Base-by-base conservation (phyloP, 2,888 invertebrate species). In the Diachrysia chrysitis region DNA sequence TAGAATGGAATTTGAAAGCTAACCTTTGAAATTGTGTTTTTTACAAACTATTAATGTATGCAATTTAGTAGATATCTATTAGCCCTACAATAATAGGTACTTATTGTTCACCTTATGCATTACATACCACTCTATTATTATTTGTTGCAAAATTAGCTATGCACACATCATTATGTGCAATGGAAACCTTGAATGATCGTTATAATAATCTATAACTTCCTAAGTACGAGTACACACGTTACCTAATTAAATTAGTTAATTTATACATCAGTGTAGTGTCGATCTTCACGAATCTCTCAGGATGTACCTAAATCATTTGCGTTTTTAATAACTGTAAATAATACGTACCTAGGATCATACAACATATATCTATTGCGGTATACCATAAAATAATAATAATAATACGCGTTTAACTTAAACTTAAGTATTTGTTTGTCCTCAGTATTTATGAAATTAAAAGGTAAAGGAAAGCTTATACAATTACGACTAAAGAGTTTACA, bases 211-310 rank as follows among this genome's bases (percentile, higher is more conserved):
- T 58, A 19, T 16, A 32, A n/a, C 17, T 51, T 61, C 42, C 35
- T n/a, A 37, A 21, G 17, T 32, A 53, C n/a, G 12, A 46, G 12
- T 9, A 19, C 19, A 21, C 21, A 51, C 21, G 10, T 51, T 51
- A 51, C 21, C 21, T 51, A 21, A 9, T 12, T 21, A 21, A 9
- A 29, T 54, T 42, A 57, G 58, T 76, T 14, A 58, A 32, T 70
- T n/a, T n/a, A 60, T 29, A 35, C 17, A n/a, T 75, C 21, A 60
- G 60, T 69, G 19, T 21, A 19, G 19, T 2, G 25, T 25, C 5
- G 25, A 61, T 46, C 59, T 75, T 59, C 51, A 70, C 59, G 71
- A 56, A 42, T 46, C 63, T 37, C 1, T 46, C 42, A 25, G 61
- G 62, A 55, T 56, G 10, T 19, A n/a, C n/a, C n/a, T n/a, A 17